phyloP scores from a whole-genome alignment of 2,888 invertebrate genomes.

The Mesorhabditis spiculigera region DNA sequence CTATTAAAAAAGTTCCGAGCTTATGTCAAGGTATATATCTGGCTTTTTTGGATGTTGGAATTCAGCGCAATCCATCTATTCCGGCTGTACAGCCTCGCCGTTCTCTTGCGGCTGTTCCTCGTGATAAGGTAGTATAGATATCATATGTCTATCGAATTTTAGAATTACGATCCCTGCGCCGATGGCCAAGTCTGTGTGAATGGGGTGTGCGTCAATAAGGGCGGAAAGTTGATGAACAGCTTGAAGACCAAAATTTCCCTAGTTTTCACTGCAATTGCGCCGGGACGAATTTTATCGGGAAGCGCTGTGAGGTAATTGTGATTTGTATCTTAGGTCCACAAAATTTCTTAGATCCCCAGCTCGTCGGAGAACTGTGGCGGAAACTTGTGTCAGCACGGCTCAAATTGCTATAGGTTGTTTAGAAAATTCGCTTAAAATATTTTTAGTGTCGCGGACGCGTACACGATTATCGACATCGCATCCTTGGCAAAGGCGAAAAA shows the following conservation, averaged over 20 bases:
- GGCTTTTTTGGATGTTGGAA: background rate
- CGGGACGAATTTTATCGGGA: background rate
- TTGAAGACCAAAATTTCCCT: background rate
- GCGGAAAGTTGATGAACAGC: background rate
- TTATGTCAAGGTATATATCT: background rate
- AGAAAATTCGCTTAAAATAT: background rate
- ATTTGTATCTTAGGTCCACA: background rate
- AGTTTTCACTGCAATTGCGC: background rate
- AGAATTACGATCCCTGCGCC: background rate
- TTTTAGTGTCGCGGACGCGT: background rate
- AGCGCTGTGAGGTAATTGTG: background rate
- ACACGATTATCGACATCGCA: background rate
- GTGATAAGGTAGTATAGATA: background rate
- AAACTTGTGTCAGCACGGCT: background rate
- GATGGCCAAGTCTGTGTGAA: background rate
- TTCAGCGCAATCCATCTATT: conserved; percentile 2
- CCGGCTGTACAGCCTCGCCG: background rate
- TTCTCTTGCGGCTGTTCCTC: background rate
- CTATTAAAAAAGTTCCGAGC: background rate
- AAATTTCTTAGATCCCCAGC: background rate
- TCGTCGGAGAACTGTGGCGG: conserved; percentile 1
- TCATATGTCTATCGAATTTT: background rate
- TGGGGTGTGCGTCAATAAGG: background rate
- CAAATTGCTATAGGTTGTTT: conserved; percentile 1
- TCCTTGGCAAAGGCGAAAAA: background rate